Evolutionary conservation across 2,888 invertebrate species (phyloP), one percentile per base, ranked within the genome.

Genomic region (Catocala sponsa): DNA sequence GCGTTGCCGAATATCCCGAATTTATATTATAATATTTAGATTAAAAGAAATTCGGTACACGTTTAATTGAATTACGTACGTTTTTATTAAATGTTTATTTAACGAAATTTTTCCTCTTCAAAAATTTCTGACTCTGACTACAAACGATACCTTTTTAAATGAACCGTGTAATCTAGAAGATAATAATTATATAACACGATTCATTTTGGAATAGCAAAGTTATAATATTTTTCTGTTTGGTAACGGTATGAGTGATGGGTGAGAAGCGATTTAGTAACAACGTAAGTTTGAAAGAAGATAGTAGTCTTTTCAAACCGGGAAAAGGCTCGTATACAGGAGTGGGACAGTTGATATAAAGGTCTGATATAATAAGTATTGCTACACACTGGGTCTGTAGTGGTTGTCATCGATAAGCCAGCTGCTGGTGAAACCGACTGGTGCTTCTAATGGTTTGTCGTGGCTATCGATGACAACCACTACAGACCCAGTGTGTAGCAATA

Each of bases 121-220:
- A 55, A 60, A 52, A 51, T 63, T 51, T 57, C 48, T 65, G 60
- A 59, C 47, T 59, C 62, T 56, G 57, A 61, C 62, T 65, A 68
- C 68, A 74, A 66, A 72, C 25, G 61, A 57, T 68, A 43, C n/a
- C 48, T 56, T 69, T 68, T 63, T 65, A 76, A 71, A 78, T 72
- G 66, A 67, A 70, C 56, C 60, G 68, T 67, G 56, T 78, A 70
- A 76, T 76, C 63, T 69, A 55, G 32, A 61, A 74, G 64, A 71
- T 76, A 70, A 70, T 74, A 71, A 78, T 78, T 78, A 75, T 55
- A 65, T 73, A 69, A 69, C 59, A 65, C 65, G 67, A 70, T 72
- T 76, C 65, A 58, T 75, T 76, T 71, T 47, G 53, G 59, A 71
- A 68, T 62, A 73, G 72, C 57, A 56, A 70, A 62, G 56, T 66